A percentile compares a stretch with the other conserved stretches of the same genome.
Evolutionary conservation across 2,888 invertebrate genomes (phyloP).

Genomic region (Sthenelais limicola): DNA sequence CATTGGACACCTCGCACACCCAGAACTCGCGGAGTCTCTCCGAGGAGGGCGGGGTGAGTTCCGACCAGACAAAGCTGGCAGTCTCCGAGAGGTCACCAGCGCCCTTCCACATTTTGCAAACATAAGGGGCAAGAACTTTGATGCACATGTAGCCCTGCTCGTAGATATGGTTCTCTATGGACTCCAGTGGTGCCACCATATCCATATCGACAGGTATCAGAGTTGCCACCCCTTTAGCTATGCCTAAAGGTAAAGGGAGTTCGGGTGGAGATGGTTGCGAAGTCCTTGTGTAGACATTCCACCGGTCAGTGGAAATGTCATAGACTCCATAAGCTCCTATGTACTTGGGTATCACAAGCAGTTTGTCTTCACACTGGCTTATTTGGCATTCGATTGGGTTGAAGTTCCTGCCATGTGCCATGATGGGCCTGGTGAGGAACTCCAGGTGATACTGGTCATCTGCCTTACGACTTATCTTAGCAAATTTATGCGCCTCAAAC

Average conservation of each 20-base stretch:
- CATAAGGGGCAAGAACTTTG: slow-evolving; percentile 13
- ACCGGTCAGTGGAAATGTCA: slow-evolving; percentile 6
- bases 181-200: slow-evolving; percentile 10
- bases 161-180: slow-evolving; percentile 1
- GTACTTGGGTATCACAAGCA: background rate
- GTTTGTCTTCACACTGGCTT: slow-evolving; percentile 21
- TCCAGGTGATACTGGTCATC: slow-evolving; percentile 11
- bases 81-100: slow-evolving; percentile 19
- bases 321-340: slow-evolving; percentile 16
- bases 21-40: slow-evolving; percentile 29
- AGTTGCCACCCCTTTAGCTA: background rate
- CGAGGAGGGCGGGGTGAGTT: slow-evolving; percentile 14
- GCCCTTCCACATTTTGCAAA: slow-evolving; percentile 20
- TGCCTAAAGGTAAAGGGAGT: background rate
- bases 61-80: slow-evolving; percentile 31
- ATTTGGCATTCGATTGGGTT: background rate
- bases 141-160: slow-evolving; percentile 32
- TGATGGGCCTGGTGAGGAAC: background rate
- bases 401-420: background rate
- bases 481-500: slow-evolving; percentile 6
- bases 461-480: background rate
- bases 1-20: slow-evolving; percentile 5
- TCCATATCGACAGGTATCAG: slow-evolving; percentile 29
- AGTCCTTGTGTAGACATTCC: background rate
- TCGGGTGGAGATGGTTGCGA: background rate